Base-by-base conservation (phyloP, 2,888 invertebrate genomes). In the Melieria picta region DNA sequence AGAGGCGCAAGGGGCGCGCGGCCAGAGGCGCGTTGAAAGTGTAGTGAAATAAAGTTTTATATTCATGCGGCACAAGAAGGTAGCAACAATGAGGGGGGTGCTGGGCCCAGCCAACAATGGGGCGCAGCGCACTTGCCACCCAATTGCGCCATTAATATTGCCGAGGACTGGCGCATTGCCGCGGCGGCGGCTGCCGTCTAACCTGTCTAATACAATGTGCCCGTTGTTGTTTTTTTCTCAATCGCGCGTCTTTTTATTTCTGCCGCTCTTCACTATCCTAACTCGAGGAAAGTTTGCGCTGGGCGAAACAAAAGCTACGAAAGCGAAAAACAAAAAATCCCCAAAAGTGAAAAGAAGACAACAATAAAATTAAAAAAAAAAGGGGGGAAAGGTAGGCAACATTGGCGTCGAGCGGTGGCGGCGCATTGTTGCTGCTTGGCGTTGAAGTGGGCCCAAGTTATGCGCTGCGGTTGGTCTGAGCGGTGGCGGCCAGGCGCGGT, bases 161-260 rank as follows among this genome's bases (percentile, higher is more conserved):
- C 71, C 56, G 50, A 45, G 30, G 9, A 69, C n/a, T 43, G 52
- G 52, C 43, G 16, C 30, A 60, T 43, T 13, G 45, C 61, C 45
- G 65, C 45, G n/a, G 13, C 45, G n/a, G 13, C 52, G 43, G 56
- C 30, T 30, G 48, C 61, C 60, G 68, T 66, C 75, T 74, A 76
- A 76, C 76, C 72, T 76, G 73, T 83, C 82, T 82, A 82, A 82
- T 83, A 78, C 80, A 80, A 81, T 79, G 80, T 81, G 81, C 79
- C 79, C 78, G 78, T 78, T 79, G 81, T 80, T 80, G 79, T 79
- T 76, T 42, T 65, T 16, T 60, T 60, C 60, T 13, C 43, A 43
- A 50, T 67, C 11, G 10, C 9, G 7, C n/a, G 9, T 42, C 46
- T 58, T 48, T 46, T n/a, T 62, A 30, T 11, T 63, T 50, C 47